Conservation (phyloP, 2,797 vertebrate species). For the Phoxinus dragarum region DNA sequence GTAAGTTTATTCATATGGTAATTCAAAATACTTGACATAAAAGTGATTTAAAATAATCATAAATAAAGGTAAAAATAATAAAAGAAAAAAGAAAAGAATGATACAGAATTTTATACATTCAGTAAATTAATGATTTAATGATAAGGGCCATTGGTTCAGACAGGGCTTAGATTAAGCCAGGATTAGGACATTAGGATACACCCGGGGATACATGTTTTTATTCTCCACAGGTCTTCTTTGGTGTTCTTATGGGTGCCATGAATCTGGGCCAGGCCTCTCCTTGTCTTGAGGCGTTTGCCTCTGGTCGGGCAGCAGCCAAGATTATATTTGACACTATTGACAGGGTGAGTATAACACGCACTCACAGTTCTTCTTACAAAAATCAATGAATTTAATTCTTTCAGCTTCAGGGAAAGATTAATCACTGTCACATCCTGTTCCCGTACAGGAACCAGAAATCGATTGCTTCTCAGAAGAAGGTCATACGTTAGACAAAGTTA, state of each 20-base stretch:
- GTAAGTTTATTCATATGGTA: background rate
- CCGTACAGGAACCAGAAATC: conserved; percentile 85
- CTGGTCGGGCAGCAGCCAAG: conserved; percentile 82
- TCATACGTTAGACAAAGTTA: conserved; percentile 88
- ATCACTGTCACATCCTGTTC: conserved; percentile 36
- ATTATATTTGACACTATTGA: conserved; percentile 83
- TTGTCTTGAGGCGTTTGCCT: conserved; percentile 82
- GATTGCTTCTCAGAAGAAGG: conserved; percentile 94
- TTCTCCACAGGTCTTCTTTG: conserved; percentile 81
- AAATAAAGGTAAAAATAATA: background rate
- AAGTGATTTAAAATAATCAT: background rate
- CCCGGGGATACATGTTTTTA: background rate
- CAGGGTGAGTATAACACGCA: conserved; percentile 69
- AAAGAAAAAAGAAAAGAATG: background rate
- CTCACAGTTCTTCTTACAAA: conserved; percentile 6
- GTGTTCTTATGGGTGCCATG: conserved; percentile 81
- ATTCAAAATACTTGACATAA: background rate
- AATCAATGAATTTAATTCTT: conserved; percentile 22
- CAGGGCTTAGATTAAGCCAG: too few relatives aligned
- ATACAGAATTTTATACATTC: background rate
- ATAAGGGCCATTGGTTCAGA: background rate
- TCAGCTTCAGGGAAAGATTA: conserved; percentile 13
- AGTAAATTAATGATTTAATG: background rate
- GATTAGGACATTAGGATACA: too few relatives aligned
- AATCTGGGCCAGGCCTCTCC: conserved; percentile 82